Conservation (phyloP, 2,797 vertebrate species). For the Centropyge bicolor region DNA sequence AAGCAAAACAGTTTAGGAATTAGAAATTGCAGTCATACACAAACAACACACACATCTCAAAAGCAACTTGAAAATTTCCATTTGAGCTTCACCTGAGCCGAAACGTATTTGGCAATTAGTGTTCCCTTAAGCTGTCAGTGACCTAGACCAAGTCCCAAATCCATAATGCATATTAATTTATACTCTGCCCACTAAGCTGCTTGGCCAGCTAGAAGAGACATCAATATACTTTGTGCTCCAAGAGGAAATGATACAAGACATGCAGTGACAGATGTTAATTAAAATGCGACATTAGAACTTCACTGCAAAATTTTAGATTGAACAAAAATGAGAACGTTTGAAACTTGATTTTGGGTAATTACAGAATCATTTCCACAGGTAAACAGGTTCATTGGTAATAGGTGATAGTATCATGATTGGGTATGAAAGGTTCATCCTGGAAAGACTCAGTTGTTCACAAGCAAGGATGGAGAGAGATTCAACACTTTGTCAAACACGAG, state of each 20-base stretch:
- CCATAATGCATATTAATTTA: slow-evolving; percentile 15
- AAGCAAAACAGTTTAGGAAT: slow-evolving; percentile 11
- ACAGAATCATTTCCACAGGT: too few species aligned
- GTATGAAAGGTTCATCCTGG: too few species aligned
- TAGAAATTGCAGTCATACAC: not conserved
- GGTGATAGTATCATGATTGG: too few species aligned
- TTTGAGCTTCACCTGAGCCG: slow-evolving; percentile 15
- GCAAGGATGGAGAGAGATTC: too few species aligned
- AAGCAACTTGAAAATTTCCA: not conserved
- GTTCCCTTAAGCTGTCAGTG: not conserved
- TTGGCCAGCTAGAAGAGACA: not conserved
- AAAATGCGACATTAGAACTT: not conserved
- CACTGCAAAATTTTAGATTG: not conserved
- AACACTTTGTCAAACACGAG: too few species aligned
- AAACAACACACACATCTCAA: not conserved
- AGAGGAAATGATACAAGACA: not conserved
- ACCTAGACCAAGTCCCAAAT: not conserved
- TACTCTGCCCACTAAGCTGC: not conserved
- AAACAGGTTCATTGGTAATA: too few species aligned
- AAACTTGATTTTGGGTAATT: not conserved
- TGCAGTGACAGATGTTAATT: not conserved
- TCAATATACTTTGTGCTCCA: not conserved
- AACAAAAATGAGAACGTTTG: not conserved
- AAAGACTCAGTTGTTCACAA: too few species aligned
- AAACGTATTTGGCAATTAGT: slow-evolving; percentile 13